A percentile compares a stretch with the other conserved stretches of the same genome.
Evolutionary conservation across 2,797 vertebrate species (phyloP).

Genomic region (Gallinago solitaria): DNA sequence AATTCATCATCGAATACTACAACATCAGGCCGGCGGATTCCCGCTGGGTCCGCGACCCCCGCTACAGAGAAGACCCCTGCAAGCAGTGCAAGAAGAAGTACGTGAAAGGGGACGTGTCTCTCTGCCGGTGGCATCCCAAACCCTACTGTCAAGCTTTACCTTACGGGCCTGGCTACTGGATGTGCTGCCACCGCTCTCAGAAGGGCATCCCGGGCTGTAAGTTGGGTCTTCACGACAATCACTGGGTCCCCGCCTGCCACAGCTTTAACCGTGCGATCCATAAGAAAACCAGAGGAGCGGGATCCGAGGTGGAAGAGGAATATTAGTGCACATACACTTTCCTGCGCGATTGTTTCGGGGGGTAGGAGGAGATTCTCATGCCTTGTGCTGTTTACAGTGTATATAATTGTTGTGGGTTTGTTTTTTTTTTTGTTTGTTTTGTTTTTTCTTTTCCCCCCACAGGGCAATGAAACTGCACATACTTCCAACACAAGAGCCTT

Average conservation of each 20-base stretch:
- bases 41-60: constrained; percentile 93
- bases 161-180: constrained; percentile 95
- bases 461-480: constrained; percentile 82
- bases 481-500: constrained; percentile 78
- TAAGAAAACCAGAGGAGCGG: constrained; percentile 79
- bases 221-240: constrained; percentile 97
- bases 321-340: constrained; percentile 72
- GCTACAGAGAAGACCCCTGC: constrained; percentile 95
- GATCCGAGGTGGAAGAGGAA: constrained; percentile 79
- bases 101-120: constrained; percentile 88
- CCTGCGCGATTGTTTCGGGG: constrained; percentile 31
- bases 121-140: constrained; percentile 98
- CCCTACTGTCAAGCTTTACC: constrained; percentile 94
- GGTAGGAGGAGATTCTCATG: constrained; percentile 72
- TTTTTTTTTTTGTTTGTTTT: background rate
- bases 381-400: constrained; percentile 91
- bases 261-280: constrained; percentile 89
- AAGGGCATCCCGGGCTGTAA: constrained; percentile 92
- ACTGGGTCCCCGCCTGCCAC: constrained; percentile 92
- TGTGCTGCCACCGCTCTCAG: constrained; percentile 90
- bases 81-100: constrained; percentile 95
- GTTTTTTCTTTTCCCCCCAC: background rate
- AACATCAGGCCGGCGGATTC: constrained; percentile 91
- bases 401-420: constrained; percentile 78
- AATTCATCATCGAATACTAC: constrained; percentile 90